Percentiles rank a stretch among this genome's conserved stretches.
phyloP scores from a whole-genome alignment of 2,797 vertebrate species.

The Sciurus carolinensis region DNA sequence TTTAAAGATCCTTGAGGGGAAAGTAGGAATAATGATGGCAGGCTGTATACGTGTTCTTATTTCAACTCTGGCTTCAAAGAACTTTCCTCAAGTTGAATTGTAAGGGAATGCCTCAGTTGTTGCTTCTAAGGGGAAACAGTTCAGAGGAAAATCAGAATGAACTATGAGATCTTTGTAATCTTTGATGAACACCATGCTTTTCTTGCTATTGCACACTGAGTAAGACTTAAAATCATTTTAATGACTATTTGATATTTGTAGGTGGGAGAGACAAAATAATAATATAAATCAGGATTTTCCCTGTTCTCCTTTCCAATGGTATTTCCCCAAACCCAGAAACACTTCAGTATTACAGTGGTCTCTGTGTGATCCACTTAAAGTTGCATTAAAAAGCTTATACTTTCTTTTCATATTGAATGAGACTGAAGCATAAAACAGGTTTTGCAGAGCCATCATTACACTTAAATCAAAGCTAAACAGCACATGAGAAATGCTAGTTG shows the following conservation, averaged over 20 bases:
- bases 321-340: not conserved
- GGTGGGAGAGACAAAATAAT: not conserved
- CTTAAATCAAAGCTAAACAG: conserved; percentile 25
- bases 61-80: not conserved
- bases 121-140: not conserved
- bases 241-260: not conserved
- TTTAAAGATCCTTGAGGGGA: not conserved
- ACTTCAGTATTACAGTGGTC: not conserved
- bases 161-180: not conserved
- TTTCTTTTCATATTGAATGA: conserved; percentile 52
- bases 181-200: not conserved
- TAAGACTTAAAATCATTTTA: not conserved
- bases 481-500: not conserved
- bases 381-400: not conserved
- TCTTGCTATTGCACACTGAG: not conserved
- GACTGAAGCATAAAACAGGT: conserved; percentile 36
- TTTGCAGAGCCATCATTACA: conserved; percentile 13
- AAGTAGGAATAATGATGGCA: not conserved
- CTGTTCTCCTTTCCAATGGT: not conserved
- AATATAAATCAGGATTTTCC: not conserved
- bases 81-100: conserved; percentile 1
- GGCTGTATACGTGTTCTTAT: not conserved
- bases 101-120: not conserved
- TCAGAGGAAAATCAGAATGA: not conserved
- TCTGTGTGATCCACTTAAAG: conserved; percentile 1